Conservation (phyloP, 2,113 vertebrate genomes). For the Bagarius yarrelli region DNA sequence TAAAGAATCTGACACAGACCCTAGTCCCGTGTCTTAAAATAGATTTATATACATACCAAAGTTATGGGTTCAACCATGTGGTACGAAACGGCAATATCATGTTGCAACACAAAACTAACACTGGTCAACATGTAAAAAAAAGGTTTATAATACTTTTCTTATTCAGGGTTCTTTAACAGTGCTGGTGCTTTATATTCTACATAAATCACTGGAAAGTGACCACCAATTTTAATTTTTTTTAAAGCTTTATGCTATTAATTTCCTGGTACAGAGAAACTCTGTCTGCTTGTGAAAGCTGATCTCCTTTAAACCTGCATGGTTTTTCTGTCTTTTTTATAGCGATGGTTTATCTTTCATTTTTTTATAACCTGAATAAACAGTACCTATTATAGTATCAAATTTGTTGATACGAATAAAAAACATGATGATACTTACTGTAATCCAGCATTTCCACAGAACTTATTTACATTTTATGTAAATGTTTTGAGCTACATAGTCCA, state of each 20-base stretch:
- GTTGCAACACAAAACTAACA: slow-evolving; percentile 11
- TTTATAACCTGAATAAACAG: neutral
- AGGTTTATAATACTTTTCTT: neutral
- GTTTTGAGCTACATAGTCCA: neutral
- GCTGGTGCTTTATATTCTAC: slow-evolving; percentile 5
- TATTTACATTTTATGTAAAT: neutral
- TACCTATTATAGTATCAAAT: neutral
- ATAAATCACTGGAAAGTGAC: slow-evolving; percentile 29
- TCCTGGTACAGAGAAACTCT: slow-evolving; percentile 32
- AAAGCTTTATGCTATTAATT: slow-evolving; percentile 31
- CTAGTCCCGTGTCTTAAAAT: slow-evolving; percentile 6
- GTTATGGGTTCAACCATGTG: slow-evolving; percentile 19
- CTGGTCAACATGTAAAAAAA: neutral
- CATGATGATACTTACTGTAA: neutral
- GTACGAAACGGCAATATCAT: neutral
- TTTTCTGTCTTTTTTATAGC: slow-evolving; percentile 23
- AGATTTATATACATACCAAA: slow-evolving; percentile 13
- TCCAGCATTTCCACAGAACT: neutral
- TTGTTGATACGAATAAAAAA: neutral
- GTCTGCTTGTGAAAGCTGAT: slow-evolving; percentile 27
- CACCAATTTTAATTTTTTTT: slow-evolving; percentile 7
- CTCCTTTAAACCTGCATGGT: slow-evolving; percentile 27
- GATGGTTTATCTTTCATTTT: neutral
- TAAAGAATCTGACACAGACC: slow-evolving; percentile 13
- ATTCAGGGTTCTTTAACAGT: neutral